Evolutionary conservation across 1,140 invertebrate genomes (phyloP).

Genomic region (Stegodyphus mimosarum): DNA sequence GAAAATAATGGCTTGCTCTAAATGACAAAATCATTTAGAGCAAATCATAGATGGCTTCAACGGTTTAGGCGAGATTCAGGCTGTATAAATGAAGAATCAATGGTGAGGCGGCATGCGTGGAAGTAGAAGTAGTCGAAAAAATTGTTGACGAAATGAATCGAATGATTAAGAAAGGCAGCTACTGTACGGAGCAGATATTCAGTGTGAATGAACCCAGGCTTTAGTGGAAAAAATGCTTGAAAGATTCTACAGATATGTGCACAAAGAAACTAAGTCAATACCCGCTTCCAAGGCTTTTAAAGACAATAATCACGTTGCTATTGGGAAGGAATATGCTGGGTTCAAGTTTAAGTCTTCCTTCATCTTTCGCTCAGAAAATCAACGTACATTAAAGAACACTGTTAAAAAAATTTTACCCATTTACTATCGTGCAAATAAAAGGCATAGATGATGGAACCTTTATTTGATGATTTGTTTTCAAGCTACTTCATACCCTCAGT

Average conservation of each 20-base stretch:
- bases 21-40: background rate
- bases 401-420: too few species aligned
- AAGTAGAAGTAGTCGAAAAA: background rate
- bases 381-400: too few species aligned
- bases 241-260: background rate
- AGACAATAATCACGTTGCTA: background rate
- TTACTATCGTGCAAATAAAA: too few species aligned
- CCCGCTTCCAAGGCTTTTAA: background rate
- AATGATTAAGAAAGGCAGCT: background rate
- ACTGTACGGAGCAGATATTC: background rate
- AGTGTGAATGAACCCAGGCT: background rate
- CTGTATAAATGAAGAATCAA: background rate
- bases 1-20: too few species aligned
- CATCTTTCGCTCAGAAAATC: background rate
- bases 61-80: background rate
- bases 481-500: too few species aligned
- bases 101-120: background rate
- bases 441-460: too few species aligned
- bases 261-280: background rate
- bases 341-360: background rate
- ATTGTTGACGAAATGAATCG: background rate
- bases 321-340: background rate
- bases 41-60: background rate
- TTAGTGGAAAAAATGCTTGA: background rate
- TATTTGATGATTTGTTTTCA: too few species aligned